phyloP scores from a whole-genome alignment of 2,888 invertebrate species.

The Campoplex capitator region DNA sequence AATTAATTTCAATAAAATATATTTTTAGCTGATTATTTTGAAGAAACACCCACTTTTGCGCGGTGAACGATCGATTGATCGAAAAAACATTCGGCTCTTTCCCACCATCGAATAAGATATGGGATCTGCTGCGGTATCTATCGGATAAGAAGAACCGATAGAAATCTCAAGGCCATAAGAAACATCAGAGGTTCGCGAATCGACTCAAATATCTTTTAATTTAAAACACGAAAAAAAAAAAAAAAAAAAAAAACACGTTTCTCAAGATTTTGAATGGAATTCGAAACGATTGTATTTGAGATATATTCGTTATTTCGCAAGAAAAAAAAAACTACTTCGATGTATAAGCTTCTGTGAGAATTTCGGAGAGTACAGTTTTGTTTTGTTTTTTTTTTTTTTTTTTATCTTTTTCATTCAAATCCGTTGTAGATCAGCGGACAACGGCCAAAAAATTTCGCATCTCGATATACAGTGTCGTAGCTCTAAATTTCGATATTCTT shows the following conservation, averaged over 20 bases:
- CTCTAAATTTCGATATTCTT: neutral
- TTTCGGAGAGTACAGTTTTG: neutral
- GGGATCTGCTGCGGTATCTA: neutral
- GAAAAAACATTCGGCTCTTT: neutral
- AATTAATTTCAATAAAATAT: no score
- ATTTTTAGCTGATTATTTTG: neutral
- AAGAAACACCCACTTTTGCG: neutral
- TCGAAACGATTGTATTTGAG: neutral
- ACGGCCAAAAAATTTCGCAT: neutral
- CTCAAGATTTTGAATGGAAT: conserved; percentile 15
- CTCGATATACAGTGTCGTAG: neutral
- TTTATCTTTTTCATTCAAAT: neutral
- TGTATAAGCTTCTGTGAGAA: neutral
- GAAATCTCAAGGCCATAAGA: neutral
- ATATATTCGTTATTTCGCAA: neutral
- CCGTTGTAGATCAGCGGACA: neutral
- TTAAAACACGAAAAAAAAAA: neutral
- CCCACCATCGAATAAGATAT: neutral
- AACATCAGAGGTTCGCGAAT: neutral
- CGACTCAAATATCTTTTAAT: neutral
- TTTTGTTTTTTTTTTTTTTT: no score
- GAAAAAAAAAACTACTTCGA: neutral
- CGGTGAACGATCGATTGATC: neutral
- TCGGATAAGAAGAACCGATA: conserved; percentile 7
- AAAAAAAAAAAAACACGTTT: neutral